Evolutionary conservation across 2,888 invertebrate genomes (phyloP).

Genomic region (Ectobius pallidus): DNA sequence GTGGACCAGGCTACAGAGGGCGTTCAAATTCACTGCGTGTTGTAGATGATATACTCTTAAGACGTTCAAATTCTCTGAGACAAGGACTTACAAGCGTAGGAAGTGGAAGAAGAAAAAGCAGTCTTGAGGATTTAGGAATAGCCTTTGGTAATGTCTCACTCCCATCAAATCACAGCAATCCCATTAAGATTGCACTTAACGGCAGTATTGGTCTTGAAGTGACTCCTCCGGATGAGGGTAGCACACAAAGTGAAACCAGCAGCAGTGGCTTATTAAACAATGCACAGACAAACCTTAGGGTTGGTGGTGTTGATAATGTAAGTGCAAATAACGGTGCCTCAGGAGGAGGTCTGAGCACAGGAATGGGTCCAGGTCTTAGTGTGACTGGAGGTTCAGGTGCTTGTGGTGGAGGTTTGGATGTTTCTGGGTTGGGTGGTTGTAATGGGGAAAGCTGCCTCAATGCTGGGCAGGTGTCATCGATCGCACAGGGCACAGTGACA

Average conservation of each 20-base stretch:
- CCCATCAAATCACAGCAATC: conserved; percentile 71
- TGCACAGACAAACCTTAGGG: conserved; percentile 3
- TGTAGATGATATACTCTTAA: conserved; percentile 81
- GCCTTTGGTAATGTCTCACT: conserved; percentile 58
- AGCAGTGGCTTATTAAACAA: conserved; percentile 57
- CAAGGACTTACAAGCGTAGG: conserved; percentile 77
- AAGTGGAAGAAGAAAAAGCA: conserved; percentile 73
- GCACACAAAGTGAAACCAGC: conserved; percentile 59
- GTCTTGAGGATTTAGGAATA: conserved; percentile 84
- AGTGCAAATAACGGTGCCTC: conserved; percentile 57
- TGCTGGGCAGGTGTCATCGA: conserved; percentile 11
- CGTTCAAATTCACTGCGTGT: conserved; percentile 87
- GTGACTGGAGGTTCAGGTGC: conserved; percentile 39
- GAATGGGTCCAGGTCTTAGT: conserved; percentile 44
- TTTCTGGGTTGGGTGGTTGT: background rate
- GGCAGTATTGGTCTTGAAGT: conserved; percentile 83
- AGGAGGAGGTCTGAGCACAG: conserved; percentile 50
- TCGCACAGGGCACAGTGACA: conserved; percentile 49
- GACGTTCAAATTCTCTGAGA: conserved; percentile 82
- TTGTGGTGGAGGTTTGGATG: conserved; percentile 4
- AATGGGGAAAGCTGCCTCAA: background rate
- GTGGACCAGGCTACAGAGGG: conserved; percentile 64
- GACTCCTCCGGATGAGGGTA: conserved; percentile 71
- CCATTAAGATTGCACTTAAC: conserved; percentile 84
- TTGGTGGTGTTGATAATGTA: conserved; percentile 41